These are phyloP conservation scores for Alviniconcha marisindica DNA, from an alignment of 1,140 invertebrate genomes.

Conservation along the genomic window DNA sequence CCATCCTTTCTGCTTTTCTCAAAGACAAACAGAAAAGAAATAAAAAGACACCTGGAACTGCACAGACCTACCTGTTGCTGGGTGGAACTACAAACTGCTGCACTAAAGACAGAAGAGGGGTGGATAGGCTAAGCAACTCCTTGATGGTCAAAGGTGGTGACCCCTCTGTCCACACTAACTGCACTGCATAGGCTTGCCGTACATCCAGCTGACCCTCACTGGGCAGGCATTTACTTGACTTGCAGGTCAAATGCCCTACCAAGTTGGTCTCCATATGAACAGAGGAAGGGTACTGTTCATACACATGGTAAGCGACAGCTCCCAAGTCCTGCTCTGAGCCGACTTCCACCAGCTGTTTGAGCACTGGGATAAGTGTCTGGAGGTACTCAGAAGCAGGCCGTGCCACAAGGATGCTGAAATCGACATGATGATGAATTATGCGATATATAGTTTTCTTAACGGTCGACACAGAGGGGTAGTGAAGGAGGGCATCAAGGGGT, in stretches of 20 bases:
- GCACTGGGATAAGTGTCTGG: conserved; percentile 11
- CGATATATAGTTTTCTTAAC: conserved; percentile 17
- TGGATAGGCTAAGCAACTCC: neutral
- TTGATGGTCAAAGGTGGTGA: neutral
- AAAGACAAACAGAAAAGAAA: too few species aligned
- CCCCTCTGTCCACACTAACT: conserved; percentile 24
- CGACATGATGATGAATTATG: conserved; percentile 32
- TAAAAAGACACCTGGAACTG: too few species aligned
- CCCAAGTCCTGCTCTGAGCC: neutral
- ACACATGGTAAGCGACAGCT: conserved; percentile 37
- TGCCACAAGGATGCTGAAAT: conserved; percentile 34
- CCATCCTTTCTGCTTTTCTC: too few species aligned
- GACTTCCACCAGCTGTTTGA: conserved; percentile 19
- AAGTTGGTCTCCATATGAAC: conserved; percentile 31
- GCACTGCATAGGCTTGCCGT: conserved; percentile 22
- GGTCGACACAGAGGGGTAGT: conserved; percentile 24
- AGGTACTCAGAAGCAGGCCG: conserved; percentile 18
- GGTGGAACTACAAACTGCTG: too few species aligned
- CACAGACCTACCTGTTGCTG: too few species aligned
- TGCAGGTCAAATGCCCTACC: conserved; percentile 14
- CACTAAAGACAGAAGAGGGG: neutral
- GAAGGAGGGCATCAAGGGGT: neutral
- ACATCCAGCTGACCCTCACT: conserved; percentile 39
- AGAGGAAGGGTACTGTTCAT: conserved; percentile 25
- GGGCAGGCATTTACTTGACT: neutral